Evolutionary conservation across 1,140 invertebrate species (phyloP), one percentile per base, ranked within the genome.

Genomic region (Cardiocondyla obscurior): DNA sequence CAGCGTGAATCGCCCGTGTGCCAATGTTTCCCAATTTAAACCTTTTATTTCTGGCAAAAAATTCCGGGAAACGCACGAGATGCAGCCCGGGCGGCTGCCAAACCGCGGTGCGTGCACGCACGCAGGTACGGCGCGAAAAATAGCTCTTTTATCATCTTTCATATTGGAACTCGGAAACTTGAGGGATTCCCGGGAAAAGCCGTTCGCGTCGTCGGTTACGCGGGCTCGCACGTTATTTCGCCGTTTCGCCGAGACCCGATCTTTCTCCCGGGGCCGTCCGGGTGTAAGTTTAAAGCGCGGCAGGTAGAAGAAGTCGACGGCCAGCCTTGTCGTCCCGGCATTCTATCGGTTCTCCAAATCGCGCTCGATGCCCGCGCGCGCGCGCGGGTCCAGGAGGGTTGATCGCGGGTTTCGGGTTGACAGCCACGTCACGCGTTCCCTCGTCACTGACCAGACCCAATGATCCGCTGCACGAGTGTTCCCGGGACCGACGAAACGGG

Each of bases 371-470:
- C 53, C 4, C 7, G 36, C 25, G 57, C n/a, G 57, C 16, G 16
- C 25, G 39, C 10, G 2, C n/a, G 7, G 22, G 8, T 10, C 10
- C 39, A 51, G 28, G 55, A 36, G 42, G 28, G 42, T 33, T 36
- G 39, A 53, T 76, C 46, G 60, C 58, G 58, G 19, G 19, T 62
- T 49, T 65, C 14, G 7, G 36, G 36, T 77, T 51, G 36, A 36
- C 33, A 19, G 39, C 39, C 22, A 33, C 28, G 14, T 84, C 28
- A 28, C 36, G 46, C 33, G 36, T 25, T 46, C 33, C 36, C 60
- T 74, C 53, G 16, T 86, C 74, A 84, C 81, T 84, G 86, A 87
- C 73, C 84, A 81, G 67, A 51, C 60, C 12, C 74, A 87, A 87
- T 60, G 22, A 81, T 70, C 33, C 28, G 46, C 46, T 74, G 58